phyloP scores from a whole-genome alignment of 1,140 invertebrate species.

The Idris sp. region DNA sequence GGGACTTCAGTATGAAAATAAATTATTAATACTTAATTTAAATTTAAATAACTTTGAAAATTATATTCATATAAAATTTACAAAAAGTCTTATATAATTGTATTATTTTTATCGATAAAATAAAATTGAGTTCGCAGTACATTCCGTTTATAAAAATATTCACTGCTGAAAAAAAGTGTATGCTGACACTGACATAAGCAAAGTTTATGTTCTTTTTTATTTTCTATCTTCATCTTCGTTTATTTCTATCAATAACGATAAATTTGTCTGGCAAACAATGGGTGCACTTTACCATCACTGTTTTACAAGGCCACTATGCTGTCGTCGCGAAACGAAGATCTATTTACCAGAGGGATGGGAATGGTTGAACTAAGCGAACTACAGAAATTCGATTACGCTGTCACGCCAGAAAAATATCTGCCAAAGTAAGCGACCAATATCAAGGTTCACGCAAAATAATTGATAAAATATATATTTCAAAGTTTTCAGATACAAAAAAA shows the following conservation, averaged over 20 bases:
- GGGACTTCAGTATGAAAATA: no score
- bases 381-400: constrained; percentile 46
- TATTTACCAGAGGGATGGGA: constrained; percentile 36
- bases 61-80: no score
- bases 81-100: no score
- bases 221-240: neutral
- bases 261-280: constrained; percentile 55
- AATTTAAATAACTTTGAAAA: no score
- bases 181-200: neutral
- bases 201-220: no score
- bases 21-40: no score
- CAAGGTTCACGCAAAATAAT: constrained; percentile 11
- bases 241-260: constrained; percentile 36
- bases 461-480: no score
- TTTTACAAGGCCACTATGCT: constrained; percentile 36
- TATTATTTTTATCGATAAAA: no score
- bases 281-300: constrained; percentile 35
- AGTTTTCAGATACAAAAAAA: no score
- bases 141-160: no score
- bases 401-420: constrained; percentile 34
- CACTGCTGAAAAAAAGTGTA: no score
- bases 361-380: constrained; percentile 36
- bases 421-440: constrained; percentile 19
- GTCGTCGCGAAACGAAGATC: constrained; percentile 32
- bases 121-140: no score